phyloP scores from a whole-genome alignment of 2,113 vertebrate species.

The Cyprinodon brontotheroides region DNA sequence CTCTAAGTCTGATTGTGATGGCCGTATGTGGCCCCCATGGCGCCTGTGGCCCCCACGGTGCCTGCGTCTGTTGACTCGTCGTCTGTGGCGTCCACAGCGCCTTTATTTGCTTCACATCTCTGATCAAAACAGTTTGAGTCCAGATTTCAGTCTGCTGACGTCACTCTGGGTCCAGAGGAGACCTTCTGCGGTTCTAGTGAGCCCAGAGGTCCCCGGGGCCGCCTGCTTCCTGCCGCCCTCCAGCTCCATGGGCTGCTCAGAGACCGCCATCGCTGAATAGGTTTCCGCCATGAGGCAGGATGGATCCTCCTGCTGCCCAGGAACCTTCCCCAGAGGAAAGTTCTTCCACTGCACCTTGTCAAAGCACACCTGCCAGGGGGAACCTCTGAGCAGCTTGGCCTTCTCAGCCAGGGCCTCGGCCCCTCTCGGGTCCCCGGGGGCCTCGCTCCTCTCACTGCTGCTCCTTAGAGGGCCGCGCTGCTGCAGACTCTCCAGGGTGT shows the following conservation, averaged over 20 bases:
- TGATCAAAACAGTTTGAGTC: slow-evolving; percentile 78
- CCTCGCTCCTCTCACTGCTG: slow-evolving; percentile 45
- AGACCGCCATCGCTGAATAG: slow-evolving; percentile 87
- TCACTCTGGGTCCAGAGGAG: slow-evolving; percentile 75
- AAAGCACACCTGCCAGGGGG: slow-evolving; percentile 86
- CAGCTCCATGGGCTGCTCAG: slow-evolving; percentile 86
- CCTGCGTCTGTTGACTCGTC: background rate
- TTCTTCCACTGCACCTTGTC: slow-evolving; percentile 87
- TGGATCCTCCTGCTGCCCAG: slow-evolving; percentile 91
- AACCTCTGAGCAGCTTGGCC: slow-evolving; percentile 82
- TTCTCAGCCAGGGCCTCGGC: slow-evolving; percentile 78
- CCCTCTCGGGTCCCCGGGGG: slow-evolving; percentile 68
- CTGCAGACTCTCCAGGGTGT: slow-evolving; percentile 89
- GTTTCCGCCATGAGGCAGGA: slow-evolving; percentile 86
- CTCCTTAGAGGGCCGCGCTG: slow-evolving; percentile 52
- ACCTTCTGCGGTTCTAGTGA: slow-evolving; percentile 56
- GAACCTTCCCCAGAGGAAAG: slow-evolving; percentile 88
- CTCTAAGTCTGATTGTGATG: too few species aligned
- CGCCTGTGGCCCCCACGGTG: too few species aligned
- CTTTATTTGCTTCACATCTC: background rate
- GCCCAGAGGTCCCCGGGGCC: background rate
- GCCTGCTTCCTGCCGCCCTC: slow-evolving; percentile 57
- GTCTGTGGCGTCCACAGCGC: background rate
- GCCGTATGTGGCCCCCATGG: too few species aligned
- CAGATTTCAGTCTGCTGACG: slow-evolving; percentile 75